Evolutionary conservation across 2,797 vertebrate genomes (phyloP).

Genomic region (Silurus lanzhouensis): DNA sequence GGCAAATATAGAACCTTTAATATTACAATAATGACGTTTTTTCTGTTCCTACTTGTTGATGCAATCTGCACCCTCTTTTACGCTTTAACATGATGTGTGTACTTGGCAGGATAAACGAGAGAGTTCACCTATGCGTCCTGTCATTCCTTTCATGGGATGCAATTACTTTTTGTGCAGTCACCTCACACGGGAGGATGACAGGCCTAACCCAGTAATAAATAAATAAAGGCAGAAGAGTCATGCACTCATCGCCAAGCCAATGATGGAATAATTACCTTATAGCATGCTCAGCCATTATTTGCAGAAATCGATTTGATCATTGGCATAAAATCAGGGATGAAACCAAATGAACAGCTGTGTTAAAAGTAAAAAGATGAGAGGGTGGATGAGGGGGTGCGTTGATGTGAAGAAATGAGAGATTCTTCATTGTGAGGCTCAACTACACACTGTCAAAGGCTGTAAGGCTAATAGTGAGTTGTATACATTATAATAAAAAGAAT

Average conservation of each 20-base stretch:
- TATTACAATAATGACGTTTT: slow-evolving; percentile 15
- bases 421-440: slow-evolving; percentile 11
- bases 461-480: not conserved
- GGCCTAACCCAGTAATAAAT: slow-evolving; percentile 69
- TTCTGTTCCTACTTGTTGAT: not conserved
- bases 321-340: slow-evolving; percentile 31
- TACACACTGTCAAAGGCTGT: not conserved
- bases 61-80: not conserved
- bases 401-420: slow-evolving; percentile 21
- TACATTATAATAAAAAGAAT: not conserved
- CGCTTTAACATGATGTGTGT: not conserved
- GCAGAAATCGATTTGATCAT: slow-evolving; percentile 56
- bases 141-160: not conserved
- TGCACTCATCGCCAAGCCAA: slow-evolving; percentile 56
- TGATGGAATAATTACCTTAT: slow-evolving; percentile 74
- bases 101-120: not conserved
- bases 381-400: not conserved
- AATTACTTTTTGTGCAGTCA: slow-evolving; percentile 12
- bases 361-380: slow-evolving; percentile 26
- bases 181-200: slow-evolving; percentile 36
- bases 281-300: slow-evolving; percentile 64
- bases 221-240: slow-evolving; percentile 60
- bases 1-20: slow-evolving; percentile 23
- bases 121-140: slow-evolving; percentile 3
- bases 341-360: slow-evolving; percentile 48